Base-by-base conservation (phyloP, 1,140 invertebrate genomes). In the Bombyx mandarina region DNA sequence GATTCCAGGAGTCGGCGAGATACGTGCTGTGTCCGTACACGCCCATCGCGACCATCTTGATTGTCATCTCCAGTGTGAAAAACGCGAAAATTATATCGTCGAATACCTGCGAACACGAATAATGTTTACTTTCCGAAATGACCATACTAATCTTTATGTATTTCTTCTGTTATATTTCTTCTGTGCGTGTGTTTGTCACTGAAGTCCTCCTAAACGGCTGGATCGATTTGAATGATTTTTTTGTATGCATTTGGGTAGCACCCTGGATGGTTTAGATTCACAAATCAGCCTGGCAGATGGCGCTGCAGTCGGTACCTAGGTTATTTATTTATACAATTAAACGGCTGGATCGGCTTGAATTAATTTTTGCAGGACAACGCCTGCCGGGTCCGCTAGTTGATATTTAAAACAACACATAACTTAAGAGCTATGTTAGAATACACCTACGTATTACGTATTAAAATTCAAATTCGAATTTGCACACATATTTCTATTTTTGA, bases 11-110 rank as follows among this genome's bases (percentile, higher is more conserved):
- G 79, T 99, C 98, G 0, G 96, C 97, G 63, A 99, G 90, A 85
- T 99, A 99, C 0, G 97, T 96, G 43, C 95, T 94, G 79, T 95
- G 95, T 18, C 98, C 98, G 68, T 93, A 95, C 52, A 99, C 93
- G n/a, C 98, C 98, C 97, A 99, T 99, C 10, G 98, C 98, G 18
- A 98, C 93, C 93, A 99, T 98, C 90, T 99, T 99, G 79, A 99
- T 96, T 54, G 94, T 91, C 98, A 99, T 97, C 83, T 98, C 97
- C 71, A 97, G 78, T 8, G 97, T 93, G 89, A 99, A 99, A 90
- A 99, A 99, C 57, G 93, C 95, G 88, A 99, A 99, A 85, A 99
- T 99, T 71, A 98, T 94, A 88, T 99, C 97, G 82, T 99, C 98
- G 82, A 99, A 97, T 73, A 96, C 92, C 94, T 97, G 90, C 2